Conservation (phyloP, 2,888 invertebrate genomes). For the Marasmarcha lunaedactyla region DNA sequence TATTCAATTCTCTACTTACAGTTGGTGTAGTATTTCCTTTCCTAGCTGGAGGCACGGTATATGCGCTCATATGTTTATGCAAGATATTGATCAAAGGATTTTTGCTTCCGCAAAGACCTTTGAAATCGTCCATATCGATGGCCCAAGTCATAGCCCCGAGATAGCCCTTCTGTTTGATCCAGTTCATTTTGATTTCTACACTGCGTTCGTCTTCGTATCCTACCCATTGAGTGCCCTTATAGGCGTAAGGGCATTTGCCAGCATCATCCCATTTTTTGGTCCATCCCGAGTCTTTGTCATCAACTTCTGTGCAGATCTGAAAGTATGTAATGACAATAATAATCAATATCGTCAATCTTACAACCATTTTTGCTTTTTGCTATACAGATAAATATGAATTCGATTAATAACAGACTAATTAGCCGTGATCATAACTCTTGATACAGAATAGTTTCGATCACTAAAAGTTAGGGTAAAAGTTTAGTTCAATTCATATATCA, state of each 20-base stretch:
- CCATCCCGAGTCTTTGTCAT: conserved; percentile 80
- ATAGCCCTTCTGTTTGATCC: conserved; percentile 81
- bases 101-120: conserved; percentile 82
- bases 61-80: conserved; percentile 77
- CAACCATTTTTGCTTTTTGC: too few relatives aligned
- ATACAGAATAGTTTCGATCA: too few relatives aligned
- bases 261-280: conserved; percentile 85
- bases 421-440: too few relatives aligned
- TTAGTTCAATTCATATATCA: too few relatives aligned
- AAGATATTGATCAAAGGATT: conserved; percentile 82
- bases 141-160: conserved; percentile 95
- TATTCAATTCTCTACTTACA: conserved; percentile 48
- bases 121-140: conserved; percentile 92
- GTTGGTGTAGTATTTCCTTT: conserved; percentile 74
- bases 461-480: too few relatives aligned
- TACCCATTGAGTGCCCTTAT: conserved; percentile 91
- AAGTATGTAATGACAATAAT: conserved; percentile 13
- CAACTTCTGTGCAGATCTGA: conserved; percentile 83
- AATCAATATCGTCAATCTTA: too few relatives aligned
- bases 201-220: conserved; percentile 88
- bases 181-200: conserved; percentile 91
- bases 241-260: conserved; percentile 87
- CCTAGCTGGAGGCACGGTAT: conserved; percentile 76
- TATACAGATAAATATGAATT: too few relatives aligned
- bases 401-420: too few relatives aligned